A percentile compares a stretch with the other conserved stretches of the same genome.
Conservation (phyloP, 2,113 vertebrate species). For the Myanophis thanlyinensis region DNA sequence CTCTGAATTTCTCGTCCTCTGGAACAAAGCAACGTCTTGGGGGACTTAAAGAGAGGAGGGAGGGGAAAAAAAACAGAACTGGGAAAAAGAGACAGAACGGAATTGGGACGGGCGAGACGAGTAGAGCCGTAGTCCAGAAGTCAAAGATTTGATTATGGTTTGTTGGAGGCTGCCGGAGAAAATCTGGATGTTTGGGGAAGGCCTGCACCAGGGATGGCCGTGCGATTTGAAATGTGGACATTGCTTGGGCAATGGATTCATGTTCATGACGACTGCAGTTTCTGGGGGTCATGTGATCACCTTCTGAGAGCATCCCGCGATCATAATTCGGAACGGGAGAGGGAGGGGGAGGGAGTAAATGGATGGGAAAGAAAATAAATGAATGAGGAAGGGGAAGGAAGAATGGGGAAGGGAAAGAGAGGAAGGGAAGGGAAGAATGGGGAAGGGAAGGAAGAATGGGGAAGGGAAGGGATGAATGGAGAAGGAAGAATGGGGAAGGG, state of each 20-base stretch:
- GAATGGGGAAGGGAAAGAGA: accelerated
- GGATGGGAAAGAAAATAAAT: too few relatives aligned
- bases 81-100: background rate
- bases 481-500: too few relatives aligned
- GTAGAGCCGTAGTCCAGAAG: background rate
- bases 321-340: background rate
- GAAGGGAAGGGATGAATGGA: accelerated
- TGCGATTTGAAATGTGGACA: too few relatives aligned
- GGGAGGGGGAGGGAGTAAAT: too few relatives aligned
- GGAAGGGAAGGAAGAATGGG: too few relatives aligned
- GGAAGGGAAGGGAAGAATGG: too few relatives aligned
- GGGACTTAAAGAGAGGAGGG: background rate
- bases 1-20: background rate
- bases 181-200: background rate
- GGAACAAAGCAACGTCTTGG: background rate
- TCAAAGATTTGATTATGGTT: background rate
- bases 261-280: background rate
- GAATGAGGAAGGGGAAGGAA: too few relatives aligned
- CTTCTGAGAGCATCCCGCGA: background rate
- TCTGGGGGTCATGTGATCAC: background rate
- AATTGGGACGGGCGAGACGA: background rate
- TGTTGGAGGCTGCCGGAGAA: background rate
- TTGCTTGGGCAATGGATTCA: background rate
- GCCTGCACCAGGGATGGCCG: too few relatives aligned
- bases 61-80: background rate